These are phyloP conservation scores for Perodicticus potto DNA, from an alignment of 2,797 vertebrate species.

Conservation along the genomic window DNA sequence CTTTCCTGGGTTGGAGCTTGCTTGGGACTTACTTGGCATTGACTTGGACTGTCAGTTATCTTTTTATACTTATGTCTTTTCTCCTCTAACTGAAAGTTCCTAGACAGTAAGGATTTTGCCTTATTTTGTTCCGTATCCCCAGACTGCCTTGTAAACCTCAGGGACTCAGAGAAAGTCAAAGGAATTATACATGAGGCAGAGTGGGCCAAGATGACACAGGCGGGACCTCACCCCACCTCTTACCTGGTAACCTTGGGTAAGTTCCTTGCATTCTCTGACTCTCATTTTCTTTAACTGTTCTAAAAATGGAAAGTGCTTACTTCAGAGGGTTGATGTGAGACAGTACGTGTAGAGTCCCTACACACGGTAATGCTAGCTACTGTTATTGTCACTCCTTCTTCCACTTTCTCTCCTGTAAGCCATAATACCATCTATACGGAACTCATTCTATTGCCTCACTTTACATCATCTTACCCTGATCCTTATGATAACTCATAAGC, in stretches of 20 bases:
- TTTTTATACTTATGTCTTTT: neutral
- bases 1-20: neutral
- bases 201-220: neutral
- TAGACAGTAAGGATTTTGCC: neutral
- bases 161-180: neutral
- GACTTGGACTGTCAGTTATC: neutral
- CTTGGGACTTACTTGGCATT: neutral
- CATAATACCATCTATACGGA: neutral
- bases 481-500: neutral
- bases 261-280: neutral
- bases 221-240: neutral
- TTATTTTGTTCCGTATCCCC: neutral
- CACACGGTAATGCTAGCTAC: neutral
- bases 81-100: neutral
- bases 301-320: neutral
- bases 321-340: neutral
- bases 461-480: neutral
- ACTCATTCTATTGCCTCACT: neutral
- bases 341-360: rapidly evolving
- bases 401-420: neutral
- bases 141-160: neutral
- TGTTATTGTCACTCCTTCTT: neutral
- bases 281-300: neutral
- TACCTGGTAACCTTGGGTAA: neutral
- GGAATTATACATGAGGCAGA: neutral